A percentile compares a stretch with the other conserved stretches of the same genome.
These are phyloP conservation scores for Lymantria dispar DNA, from an alignment of 2,888 invertebrate species.

Conservation along the genomic window DNA sequence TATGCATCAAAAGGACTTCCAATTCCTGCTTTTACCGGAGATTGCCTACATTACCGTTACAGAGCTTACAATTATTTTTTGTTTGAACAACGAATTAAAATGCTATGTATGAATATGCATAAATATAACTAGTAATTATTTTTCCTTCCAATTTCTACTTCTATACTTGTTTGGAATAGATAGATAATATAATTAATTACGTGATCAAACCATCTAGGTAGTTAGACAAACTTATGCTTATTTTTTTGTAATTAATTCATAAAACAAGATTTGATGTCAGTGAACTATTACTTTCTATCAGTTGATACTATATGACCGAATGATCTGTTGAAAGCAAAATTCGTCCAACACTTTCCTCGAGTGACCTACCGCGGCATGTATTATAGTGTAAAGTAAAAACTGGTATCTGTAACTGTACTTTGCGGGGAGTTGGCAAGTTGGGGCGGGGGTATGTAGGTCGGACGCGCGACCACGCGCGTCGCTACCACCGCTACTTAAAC, in stretches of 20 bases:
- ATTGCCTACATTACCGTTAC: too few species aligned
- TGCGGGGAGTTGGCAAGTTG: slow-evolving; percentile 33
- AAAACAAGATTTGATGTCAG: slow-evolving; percentile 43
- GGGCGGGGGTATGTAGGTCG: slow-evolving; percentile 59
- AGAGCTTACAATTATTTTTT: too few species aligned
- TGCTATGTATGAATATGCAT: too few species aligned
- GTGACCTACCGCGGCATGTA: slow-evolving; percentile 59
- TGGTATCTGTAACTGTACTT: slow-evolving; percentile 72
- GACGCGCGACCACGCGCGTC: slow-evolving; percentile 38
- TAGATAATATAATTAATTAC: background rate
- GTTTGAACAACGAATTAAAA: too few species aligned
- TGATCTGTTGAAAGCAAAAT: slow-evolving; percentile 76
- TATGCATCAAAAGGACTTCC: too few species aligned
- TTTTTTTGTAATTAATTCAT: slow-evolving; percentile 7
- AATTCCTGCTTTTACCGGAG: too few species aligned
- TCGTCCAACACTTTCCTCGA: slow-evolving; percentile 75
- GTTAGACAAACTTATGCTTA: background rate
- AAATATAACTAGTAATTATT: background rate
- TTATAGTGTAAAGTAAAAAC: slow-evolving; percentile 65
- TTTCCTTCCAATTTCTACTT: too few species aligned
- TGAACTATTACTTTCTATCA: slow-evolving; percentile 73
- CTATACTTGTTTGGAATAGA: background rate
- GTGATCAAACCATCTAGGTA: background rate
- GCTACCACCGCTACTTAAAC: slow-evolving; percentile 7
- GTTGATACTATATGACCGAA: slow-evolving; percentile 52